phyloP scores from a whole-genome alignment of 1,140 invertebrate genomes.

The Temnothorax longispinosus region DNA sequence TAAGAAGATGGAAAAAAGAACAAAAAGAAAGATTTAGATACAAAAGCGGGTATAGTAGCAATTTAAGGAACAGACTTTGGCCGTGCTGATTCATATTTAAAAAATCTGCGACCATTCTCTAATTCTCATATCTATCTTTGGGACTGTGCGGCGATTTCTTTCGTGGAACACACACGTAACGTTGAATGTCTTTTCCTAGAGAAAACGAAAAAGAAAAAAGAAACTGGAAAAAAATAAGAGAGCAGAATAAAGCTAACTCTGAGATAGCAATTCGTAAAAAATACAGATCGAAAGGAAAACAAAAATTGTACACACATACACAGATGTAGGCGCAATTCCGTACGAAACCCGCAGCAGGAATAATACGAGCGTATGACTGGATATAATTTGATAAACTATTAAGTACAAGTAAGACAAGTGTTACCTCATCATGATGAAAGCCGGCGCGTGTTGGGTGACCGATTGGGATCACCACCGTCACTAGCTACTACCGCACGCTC shows the following conservation, averaged over 20 bases:
- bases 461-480: slow-evolving; percentile 10
- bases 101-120: slow-evolving; percentile 66
- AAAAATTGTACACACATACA: slow-evolving; percentile 27
- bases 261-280: slow-evolving; percentile 75
- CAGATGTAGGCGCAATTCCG: slow-evolving; percentile 66
- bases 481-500: slow-evolving; percentile 74
- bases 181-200: slow-evolving; percentile 81
- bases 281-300: slow-evolving; percentile 45
- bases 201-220: slow-evolving; percentile 47
- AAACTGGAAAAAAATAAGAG: slow-evolving; percentile 9
- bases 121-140: slow-evolving; percentile 74
- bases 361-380: slow-evolving; percentile 86
- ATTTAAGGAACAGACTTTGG: slow-evolving; percentile 74
- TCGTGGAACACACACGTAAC: slow-evolving; percentile 76
- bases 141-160: slow-evolving; percentile 83
- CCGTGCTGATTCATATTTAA: slow-evolving; percentile 66
- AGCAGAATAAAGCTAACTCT: slow-evolving; percentile 18
- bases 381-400: slow-evolving; percentile 86
- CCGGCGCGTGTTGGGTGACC: slow-evolving; percentile 72
- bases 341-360: slow-evolving; percentile 76
- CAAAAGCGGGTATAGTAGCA: slow-evolving; percentile 13
- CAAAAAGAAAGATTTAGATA: background rate
- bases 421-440: slow-evolving; percentile 86
- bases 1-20: slow-evolving; percentile 13
- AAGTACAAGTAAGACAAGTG: slow-evolving; percentile 87